phyloP scores from a whole-genome alignment of 2,113 vertebrate species.

The Apodemus sylvaticus region DNA sequence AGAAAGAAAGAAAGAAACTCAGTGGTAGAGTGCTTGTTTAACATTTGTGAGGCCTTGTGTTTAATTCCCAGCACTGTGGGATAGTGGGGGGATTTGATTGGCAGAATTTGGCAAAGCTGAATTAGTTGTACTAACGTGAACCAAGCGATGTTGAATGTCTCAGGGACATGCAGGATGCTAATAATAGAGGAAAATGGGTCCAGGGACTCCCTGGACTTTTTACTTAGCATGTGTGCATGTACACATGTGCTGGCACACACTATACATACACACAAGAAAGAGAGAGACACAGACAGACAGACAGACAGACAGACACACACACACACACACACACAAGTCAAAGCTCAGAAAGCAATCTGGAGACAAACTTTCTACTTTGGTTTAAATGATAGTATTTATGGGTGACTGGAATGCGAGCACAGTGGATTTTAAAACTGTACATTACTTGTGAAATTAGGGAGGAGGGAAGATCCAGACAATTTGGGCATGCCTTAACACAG shows the following conservation, averaged over 20 bases:
- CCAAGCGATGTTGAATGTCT: not conserved
- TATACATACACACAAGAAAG: not conserved
- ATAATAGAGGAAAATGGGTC: not conserved
- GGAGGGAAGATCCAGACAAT: not conserved
- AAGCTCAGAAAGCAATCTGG: not conserved
- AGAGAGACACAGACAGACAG: too few species aligned
- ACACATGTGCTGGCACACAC: not conserved
- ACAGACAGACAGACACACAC: not conserved
- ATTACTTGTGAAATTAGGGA: constrained; percentile 7
- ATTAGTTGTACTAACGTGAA: not conserved
- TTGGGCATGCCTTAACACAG: not conserved
- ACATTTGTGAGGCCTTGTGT: not conserved
- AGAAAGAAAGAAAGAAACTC: too few species aligned
- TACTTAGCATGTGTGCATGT: too few species aligned
- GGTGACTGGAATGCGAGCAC: not conserved
- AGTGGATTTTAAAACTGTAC: not conserved
- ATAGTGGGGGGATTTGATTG: not conserved
- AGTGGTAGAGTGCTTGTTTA: not conserved
- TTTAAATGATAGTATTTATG: constrained; percentile 34
- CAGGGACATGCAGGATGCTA: not conserved
- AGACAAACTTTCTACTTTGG: constrained; percentile 8
- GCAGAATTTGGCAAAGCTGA: not conserved
- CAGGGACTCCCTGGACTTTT: not conserved
- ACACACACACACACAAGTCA: not conserved
- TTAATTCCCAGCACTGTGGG: not conserved